Conservation (phyloP, 30 jellyfish, hydroid and myxozoan species). For the Nemopilema nomurai region DNA sequence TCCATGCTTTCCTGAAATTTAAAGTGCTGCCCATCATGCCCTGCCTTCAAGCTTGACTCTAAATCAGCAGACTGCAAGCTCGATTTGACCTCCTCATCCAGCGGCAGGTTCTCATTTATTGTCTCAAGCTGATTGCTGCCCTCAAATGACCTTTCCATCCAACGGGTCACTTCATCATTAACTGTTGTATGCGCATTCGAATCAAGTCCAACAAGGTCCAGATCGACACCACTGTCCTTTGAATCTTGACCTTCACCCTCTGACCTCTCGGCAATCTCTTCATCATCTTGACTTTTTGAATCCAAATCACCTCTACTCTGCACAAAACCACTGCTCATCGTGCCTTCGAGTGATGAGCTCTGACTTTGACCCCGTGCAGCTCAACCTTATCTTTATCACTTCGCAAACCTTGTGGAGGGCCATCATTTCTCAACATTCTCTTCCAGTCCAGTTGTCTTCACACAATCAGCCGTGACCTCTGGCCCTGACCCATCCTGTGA, state of each 20-base stretch:
- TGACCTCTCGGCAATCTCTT: neutral
- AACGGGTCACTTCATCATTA: slow-evolving; percentile 37
- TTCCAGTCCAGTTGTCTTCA: too few species aligned
- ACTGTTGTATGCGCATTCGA: slow-evolving; percentile 17
- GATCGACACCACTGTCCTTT: slow-evolving; percentile 37
- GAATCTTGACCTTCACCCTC: slow-evolving; percentile 13
- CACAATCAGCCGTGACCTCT: too few species aligned
- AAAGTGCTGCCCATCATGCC: neutral
- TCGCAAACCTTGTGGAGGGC: too few species aligned
- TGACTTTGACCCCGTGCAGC: neutral
- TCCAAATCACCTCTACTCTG: neutral
- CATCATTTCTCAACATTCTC: too few species aligned
- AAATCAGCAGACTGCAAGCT: neutral
- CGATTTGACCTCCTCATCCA: neutral
- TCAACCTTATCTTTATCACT: neutral
- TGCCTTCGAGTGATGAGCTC: neutral
- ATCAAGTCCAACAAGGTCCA: slow-evolving; percentile 5
- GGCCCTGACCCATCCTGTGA: neutral
- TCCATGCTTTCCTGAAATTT: slow-evolving; percentile 69
- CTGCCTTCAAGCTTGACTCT: neutral
- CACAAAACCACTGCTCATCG: too few species aligned
- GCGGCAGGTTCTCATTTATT: slow-evolving; percentile 7
- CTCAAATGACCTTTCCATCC: slow-evolving; percentile 56
- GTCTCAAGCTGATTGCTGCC: slow-evolving; percentile 20
- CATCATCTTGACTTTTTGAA: too few species aligned